Evolutionary conservation across 2,797 vertebrate genomes (phyloP).

Genomic region (Babyrousa celebensis): DNA sequence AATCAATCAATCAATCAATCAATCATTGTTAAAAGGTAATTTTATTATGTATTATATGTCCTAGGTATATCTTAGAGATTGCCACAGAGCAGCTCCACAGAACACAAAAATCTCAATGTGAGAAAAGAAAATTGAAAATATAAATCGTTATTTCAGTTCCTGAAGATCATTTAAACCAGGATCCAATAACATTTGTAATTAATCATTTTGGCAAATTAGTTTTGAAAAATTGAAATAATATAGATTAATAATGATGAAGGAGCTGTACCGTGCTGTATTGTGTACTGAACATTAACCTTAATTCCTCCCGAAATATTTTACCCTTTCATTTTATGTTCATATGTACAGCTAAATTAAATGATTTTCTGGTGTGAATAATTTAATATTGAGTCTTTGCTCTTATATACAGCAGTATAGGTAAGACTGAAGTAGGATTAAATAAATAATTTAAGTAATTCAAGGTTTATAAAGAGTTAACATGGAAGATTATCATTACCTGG

Average conservation of each 20-base stretch:
- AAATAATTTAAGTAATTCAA: background rate
- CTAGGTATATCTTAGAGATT: background rate
- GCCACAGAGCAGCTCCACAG: background rate
- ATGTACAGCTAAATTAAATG: conserved; percentile 7
- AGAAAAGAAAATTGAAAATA: background rate
- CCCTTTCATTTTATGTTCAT: background rate
- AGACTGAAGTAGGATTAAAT: background rate
- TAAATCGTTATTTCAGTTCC: background rate
- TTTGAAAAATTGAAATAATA: conserved; percentile 11
- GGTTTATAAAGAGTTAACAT: conserved; percentile 63
- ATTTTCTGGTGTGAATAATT: background rate
- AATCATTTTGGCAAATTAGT: conserved; percentile 37
- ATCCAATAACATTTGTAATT: background rate
- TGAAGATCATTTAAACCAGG: background rate
- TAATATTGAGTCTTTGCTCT: background rate
- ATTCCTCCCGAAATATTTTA: background rate
- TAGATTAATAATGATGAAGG: background rate
- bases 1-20: no score
- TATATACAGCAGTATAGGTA: background rate
- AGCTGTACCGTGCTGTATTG: background rate
- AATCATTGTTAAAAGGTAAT: conserved; percentile 21
- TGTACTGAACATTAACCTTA: background rate
- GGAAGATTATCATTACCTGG: background rate
- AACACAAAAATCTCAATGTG: conserved; percentile 28
- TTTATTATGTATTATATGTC: conserved; percentile 3